phyloP scores from a whole-genome alignment of 2,888 invertebrate species.

The Pimpla rufipes region DNA sequence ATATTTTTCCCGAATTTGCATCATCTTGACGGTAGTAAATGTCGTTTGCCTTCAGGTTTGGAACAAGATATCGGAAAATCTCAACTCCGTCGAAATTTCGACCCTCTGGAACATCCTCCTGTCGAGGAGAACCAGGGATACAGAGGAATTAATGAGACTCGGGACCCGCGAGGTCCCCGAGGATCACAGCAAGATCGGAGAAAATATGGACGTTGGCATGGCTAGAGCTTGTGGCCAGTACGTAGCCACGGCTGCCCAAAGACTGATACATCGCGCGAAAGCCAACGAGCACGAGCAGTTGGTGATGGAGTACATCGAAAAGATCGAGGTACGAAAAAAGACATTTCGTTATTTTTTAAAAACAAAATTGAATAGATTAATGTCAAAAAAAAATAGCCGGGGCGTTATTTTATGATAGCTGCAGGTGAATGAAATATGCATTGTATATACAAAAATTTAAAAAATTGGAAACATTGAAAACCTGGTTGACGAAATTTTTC shows the following conservation, averaged over 20 bases:
- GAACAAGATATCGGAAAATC: constrained; percentile 74
- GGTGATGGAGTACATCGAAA: constrained; percentile 76
- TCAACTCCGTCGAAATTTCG: constrained; percentile 75
- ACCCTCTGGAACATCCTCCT: constrained; percentile 79
- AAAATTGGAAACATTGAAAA: too few species aligned
- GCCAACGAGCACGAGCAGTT: constrained; percentile 70
- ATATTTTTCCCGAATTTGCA: neutral
- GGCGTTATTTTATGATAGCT: too few species aligned
- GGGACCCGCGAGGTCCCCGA: constrained; percentile 68
- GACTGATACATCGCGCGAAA: constrained; percentile 71
- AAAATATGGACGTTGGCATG: constrained; percentile 75
- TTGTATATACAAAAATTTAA: too few species aligned
- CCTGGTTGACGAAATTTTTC: too few species aligned
- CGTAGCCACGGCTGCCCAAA: constrained; percentile 73
- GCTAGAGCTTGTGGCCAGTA: constrained; percentile 77
- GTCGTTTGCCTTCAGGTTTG: constrained; percentile 73
- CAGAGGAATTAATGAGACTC: constrained; percentile 75
- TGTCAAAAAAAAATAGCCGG: too few species aligned
- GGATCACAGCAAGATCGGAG: constrained; percentile 41
- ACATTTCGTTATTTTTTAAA: neutral
- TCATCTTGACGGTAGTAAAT: neutral
- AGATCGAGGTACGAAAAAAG: constrained; percentile 76
- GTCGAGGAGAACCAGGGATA: constrained; percentile 74
- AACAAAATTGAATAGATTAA: neutral
- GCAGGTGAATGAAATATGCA: too few species aligned